Percentiles rank a stretch among this genome's conserved stretches.
These are phyloP conservation scores for Labroides dimidiatus DNA, from an alignment of 2,797 vertebrate species.

Conservation along the genomic window DNA sequence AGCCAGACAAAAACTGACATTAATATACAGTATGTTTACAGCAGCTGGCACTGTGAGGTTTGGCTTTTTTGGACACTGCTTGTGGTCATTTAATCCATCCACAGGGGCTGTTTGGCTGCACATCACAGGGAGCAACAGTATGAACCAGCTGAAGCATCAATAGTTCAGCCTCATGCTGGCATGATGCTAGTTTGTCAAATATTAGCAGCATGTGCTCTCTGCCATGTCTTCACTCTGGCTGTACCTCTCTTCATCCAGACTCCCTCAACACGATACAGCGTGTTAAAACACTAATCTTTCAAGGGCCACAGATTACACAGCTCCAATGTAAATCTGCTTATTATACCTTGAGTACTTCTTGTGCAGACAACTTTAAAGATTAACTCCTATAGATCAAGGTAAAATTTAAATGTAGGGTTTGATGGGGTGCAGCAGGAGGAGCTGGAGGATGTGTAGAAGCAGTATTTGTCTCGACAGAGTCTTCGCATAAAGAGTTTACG, in stretches of 20 bases:
- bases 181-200: not conserved
- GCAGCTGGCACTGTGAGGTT: not conserved
- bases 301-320: not conserved
- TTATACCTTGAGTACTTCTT: not conserved
- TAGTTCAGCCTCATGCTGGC: not conserved
- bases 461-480: not conserved
- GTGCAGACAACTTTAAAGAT: not conserved
- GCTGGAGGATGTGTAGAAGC: not conserved
- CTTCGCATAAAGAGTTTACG: not conserved
- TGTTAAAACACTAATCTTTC: not conserved
- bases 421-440: not conserved
- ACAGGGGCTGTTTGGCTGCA: constrained; percentile 26
- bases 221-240: not conserved
- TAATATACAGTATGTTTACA: not conserved
- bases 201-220: not conserved
- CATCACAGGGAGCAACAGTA: constrained; percentile 10
- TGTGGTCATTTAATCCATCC: not conserved
- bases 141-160: constrained; percentile 10
- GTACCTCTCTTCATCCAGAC: not conserved
- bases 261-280: not conserved
- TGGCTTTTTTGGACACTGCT: not conserved
- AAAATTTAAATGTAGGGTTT: not conserved
- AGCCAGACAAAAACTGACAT: not conserved
- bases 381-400: not conserved
- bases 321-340: constrained; percentile 1